Conservation (phyloP, 1,140 invertebrate species). For the Condylostylus longicornis region DNA sequence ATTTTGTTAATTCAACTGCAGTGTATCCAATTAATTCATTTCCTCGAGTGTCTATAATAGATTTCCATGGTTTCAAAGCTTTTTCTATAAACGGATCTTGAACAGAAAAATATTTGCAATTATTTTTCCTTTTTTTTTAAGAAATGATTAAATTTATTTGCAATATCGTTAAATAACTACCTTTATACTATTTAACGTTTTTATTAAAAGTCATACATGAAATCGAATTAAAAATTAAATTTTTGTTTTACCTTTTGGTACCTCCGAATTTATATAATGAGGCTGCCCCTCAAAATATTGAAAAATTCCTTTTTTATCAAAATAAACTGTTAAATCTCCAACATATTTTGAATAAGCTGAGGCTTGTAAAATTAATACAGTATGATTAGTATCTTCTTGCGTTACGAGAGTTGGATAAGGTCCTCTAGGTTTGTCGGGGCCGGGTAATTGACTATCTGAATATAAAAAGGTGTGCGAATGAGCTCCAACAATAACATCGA, state of each 20-base stretch:
- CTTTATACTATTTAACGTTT: no score
- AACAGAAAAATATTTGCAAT: no score
- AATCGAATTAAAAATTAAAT: no score
- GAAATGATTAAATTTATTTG: constrained; percentile 13
- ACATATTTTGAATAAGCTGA: constrained; percentile 57
- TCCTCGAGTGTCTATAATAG: constrained; percentile 40
- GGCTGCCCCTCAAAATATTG: constrained; percentile 54
- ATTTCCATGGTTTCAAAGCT: constrained; percentile 42
- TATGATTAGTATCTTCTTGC: constrained; percentile 35
- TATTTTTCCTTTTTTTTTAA: constrained; percentile 34
- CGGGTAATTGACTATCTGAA: constrained; percentile 38
- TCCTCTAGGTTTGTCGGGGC: constrained; percentile 38
- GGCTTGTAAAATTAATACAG: constrained; percentile 55
- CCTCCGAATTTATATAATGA: constrained; percentile 47
- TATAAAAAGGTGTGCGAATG: constrained; percentile 72
- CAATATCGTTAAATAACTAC: constrained; percentile 10
- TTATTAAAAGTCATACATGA: no score
- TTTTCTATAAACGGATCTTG: constrained; percentile 11
- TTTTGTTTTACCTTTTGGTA: constrained; percentile 50
- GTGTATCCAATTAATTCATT: constrained; percentile 40
- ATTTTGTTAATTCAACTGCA: constrained; percentile 39
- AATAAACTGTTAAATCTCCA: constrained; percentile 54
- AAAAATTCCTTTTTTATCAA: constrained; percentile 56
- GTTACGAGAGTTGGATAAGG: constrained; percentile 50
- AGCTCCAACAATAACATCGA: constrained; percentile 74